Conservation (phyloP, 2,797 vertebrate species). For the Halcyon badia region DNA sequence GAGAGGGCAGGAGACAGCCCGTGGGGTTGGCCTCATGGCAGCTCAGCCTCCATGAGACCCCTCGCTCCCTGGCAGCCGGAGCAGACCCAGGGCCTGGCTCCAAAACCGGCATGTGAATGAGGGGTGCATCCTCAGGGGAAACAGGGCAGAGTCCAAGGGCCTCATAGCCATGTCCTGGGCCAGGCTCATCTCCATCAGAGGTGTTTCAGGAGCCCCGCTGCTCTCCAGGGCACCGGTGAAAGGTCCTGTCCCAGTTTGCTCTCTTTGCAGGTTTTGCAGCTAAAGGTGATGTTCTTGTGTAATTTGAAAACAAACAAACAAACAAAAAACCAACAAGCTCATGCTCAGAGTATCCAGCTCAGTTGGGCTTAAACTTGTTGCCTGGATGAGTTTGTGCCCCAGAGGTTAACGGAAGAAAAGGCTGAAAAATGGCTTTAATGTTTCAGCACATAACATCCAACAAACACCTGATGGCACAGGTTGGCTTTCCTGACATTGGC, state of each 20-base stretch:
- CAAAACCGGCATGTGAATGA: neutral
- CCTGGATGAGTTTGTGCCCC: neutral
- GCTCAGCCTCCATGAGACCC: no score
- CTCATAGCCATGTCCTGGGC: accelerated
- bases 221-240: neutral
- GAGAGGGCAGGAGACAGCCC: no score
- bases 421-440: neutral
- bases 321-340: neutral
- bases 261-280: neutral
- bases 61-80: accelerated
- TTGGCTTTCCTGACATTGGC: neutral
- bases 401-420: neutral
- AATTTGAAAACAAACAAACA: neutral
- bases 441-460: neutral
- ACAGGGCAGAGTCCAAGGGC: neutral
- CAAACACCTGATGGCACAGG: accelerated
- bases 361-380: neutral
- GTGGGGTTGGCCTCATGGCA: accelerated
- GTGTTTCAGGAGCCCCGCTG: neutral
- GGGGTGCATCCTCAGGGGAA: neutral
- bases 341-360: neutral
- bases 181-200: neutral
- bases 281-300: neutral
- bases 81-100: neutral
- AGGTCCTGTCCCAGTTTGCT: neutral